These are phyloP conservation scores for Epicampocera succincta DNA, from an alignment of 2,888 invertebrate species.

Conservation along the genomic window DNA sequence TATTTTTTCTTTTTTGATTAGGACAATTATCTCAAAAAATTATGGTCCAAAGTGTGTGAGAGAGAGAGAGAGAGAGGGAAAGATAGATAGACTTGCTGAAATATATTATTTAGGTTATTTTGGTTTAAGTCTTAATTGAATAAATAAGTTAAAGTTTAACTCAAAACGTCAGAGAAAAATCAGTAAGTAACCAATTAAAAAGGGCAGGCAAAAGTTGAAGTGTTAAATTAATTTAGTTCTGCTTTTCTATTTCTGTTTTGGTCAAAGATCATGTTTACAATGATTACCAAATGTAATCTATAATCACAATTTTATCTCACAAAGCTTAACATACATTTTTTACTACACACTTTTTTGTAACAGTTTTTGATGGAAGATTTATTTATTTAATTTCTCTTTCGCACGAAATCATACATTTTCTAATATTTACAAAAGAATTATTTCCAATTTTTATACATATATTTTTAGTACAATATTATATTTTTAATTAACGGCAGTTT, in stretches of 20 bases:
- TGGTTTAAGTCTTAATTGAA: slow-evolving; percentile 14
- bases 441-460: slow-evolving; percentile 25
- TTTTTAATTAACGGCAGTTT: slow-evolving; percentile 74
- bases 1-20: slow-evolving; percentile 51
- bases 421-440: slow-evolving; percentile 65
- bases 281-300: slow-evolving; percentile 8
- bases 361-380: slow-evolving; percentile 66
- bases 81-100: slow-evolving; percentile 38
- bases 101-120: slow-evolving; percentile 23
- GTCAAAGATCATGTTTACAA: slow-evolving; percentile 38
- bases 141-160: slow-evolving; percentile 27
- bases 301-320: slow-evolving; percentile 26
- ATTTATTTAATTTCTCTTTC: slow-evolving; percentile 66
- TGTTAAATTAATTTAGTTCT: slow-evolving; percentile 31
- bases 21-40: slow-evolving; percentile 63
- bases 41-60: slow-evolving; percentile 63
- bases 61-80: slow-evolving; percentile 46
- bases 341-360: slow-evolving; percentile 13
- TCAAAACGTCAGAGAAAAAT: slow-evolving; percentile 11
- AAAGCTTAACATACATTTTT: slow-evolving; percentile 32
- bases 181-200: slow-evolving; percentile 4
- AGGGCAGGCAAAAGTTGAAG: slow-evolving; percentile 67
- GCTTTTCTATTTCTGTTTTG: slow-evolving; percentile 30
- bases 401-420: slow-evolving; percentile 61
- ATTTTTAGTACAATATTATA: slow-evolving; percentile 44